phyloP scores from a whole-genome alignment of 1,140 invertebrate species.

The Drosophila melanica region DNA sequence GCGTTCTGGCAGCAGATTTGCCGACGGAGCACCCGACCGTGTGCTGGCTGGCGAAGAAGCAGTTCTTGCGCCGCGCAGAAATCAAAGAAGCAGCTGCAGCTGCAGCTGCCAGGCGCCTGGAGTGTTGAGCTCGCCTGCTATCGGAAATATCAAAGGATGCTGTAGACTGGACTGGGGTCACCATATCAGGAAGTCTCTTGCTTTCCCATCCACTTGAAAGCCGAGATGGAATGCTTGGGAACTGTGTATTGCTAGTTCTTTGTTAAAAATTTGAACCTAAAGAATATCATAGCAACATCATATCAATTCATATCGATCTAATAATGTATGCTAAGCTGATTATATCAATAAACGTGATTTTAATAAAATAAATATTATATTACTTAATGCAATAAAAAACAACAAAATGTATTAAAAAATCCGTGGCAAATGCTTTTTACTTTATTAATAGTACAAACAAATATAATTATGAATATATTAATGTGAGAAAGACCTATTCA shows the following conservation, averaged over 20 bases:
- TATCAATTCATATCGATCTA: slow-evolving; percentile 79
- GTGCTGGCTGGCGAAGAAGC: slow-evolving; percentile 1
- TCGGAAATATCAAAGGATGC: slow-evolving; percentile 57
- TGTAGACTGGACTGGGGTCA: slow-evolving; percentile 21
- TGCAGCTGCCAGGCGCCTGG: slow-evolving; percentile 58
- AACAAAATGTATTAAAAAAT: neutral
- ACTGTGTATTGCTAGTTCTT: slow-evolving; percentile 14
- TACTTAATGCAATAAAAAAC: slow-evolving; percentile 2
- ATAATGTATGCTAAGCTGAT: slow-evolving; percentile 48
- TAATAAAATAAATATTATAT: slow-evolving; percentile 32
- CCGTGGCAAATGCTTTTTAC: neutral
- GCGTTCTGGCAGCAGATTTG: slow-evolving; percentile 68
- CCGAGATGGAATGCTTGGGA: neutral
- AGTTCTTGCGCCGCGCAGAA: slow-evolving; percentile 3
- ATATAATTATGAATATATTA: too few relatives aligned
- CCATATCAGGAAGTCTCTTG: neutral
- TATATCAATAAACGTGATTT: slow-evolving; percentile 61
- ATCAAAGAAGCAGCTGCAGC: neutral
- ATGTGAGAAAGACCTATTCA: too few relatives aligned
- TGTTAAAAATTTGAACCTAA: slow-evolving; percentile 63
- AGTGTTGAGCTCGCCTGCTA: slow-evolving; percentile 51
- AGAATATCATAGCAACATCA: slow-evolving; percentile 83
- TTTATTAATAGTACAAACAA: too few relatives aligned
- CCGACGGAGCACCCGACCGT: slow-evolving; percentile 53
- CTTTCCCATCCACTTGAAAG: neutral